phyloP scores from a whole-genome alignment of 2,113 vertebrate genomes.

The Calypte anna region DNA sequence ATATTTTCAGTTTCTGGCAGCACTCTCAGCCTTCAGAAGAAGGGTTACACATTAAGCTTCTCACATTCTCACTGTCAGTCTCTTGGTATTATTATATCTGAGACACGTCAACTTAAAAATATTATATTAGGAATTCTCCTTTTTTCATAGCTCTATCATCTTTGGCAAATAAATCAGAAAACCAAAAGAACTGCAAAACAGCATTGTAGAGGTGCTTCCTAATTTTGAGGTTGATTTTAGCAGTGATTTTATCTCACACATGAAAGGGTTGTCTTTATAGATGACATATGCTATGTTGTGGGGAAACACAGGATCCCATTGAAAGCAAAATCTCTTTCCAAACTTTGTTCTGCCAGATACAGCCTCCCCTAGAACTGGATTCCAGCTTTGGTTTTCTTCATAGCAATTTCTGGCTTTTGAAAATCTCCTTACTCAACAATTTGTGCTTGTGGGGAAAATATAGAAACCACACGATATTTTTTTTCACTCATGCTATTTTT shows the following conservation, averaged over 20 bases:
- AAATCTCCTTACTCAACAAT: constrained; percentile 79
- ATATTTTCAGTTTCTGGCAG: constrained; percentile 30
- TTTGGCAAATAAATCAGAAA: neutral
- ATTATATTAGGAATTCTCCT: neutral
- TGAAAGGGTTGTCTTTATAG: neutral
- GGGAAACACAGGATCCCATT: constrained; percentile 4
- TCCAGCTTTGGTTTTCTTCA: constrained; percentile 64
- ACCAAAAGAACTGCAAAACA: constrained; percentile 3
- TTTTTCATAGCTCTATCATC: constrained; percentile 11
- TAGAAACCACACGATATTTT: constrained; percentile 60
- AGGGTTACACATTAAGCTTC: neutral
- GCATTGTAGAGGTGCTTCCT: constrained; percentile 13
- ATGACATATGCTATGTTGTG: neutral
- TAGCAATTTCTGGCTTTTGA: constrained; percentile 77
- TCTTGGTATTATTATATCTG: neutral
- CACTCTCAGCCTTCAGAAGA: neutral
- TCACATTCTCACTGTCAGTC: neutral
- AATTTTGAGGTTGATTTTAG: constrained; percentile 32
- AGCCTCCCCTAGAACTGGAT: constrained; percentile 12
- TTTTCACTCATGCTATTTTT: constrained; percentile 50
- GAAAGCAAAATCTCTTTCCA: constrained; percentile 39
- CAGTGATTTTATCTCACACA: neutral
- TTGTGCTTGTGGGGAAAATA: constrained; percentile 66
- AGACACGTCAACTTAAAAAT: neutral
- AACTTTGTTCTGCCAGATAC: constrained; percentile 56